Conservation (phyloP, 2,113 vertebrate genomes). For the Chinchilla lanigera region DNA sequence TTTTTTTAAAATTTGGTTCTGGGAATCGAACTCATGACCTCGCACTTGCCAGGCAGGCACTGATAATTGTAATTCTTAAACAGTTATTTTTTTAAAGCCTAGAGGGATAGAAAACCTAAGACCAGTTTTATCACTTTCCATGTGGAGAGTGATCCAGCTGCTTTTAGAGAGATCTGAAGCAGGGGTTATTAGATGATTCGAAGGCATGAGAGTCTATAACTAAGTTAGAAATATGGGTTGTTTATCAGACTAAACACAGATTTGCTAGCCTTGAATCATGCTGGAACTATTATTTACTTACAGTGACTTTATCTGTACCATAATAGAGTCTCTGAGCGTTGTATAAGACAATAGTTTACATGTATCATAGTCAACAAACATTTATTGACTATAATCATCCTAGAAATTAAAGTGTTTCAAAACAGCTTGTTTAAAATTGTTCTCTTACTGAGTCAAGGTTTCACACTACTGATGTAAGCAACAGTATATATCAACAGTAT, state of each 20-base stretch:
- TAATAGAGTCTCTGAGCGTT: conserved; percentile 42
- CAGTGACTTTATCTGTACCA: conserved; percentile 33
- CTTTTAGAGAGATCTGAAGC: conserved; percentile 52
- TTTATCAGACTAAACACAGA: conserved; percentile 39
- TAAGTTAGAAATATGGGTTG: conserved; percentile 38
- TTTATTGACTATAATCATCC: conserved; percentile 51
- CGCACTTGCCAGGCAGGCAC: too few relatives aligned
- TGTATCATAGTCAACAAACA: background rate
- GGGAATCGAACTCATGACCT: too few relatives aligned
- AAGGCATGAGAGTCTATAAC: background rate
- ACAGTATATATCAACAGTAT: background rate
- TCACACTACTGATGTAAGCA: conserved; percentile 19
- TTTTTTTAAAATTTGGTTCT: background rate
- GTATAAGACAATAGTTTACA: conserved; percentile 10
- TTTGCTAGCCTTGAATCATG: conserved; percentile 43
- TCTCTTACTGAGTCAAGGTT: conserved; percentile 41
- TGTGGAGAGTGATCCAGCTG: background rate
- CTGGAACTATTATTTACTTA: conserved; percentile 26
- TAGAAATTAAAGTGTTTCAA: conserved; percentile 43
- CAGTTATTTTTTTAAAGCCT: conserved; percentile 42
- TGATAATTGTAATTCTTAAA: background rate
- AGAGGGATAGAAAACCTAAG: background rate
- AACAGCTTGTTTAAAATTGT: conserved; percentile 41
- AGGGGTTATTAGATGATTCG: conserved; percentile 4
- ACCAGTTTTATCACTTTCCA: conserved; percentile 35